Evolutionary conservation across 2,797 vertebrate genomes (phyloP).

Genomic region (Glossophaga mutica): DNA sequence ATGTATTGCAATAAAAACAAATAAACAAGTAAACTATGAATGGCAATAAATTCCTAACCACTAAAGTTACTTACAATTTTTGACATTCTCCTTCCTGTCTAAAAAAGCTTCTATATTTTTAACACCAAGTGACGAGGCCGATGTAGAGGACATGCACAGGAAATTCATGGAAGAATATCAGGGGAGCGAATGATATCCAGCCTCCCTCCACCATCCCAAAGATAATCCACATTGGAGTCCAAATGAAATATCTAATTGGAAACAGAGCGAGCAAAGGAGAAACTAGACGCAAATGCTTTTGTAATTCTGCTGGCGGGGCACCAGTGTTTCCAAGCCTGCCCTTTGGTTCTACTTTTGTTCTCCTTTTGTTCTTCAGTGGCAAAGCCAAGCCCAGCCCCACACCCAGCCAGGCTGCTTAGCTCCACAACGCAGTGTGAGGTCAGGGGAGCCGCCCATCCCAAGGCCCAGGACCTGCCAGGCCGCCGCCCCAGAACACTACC

Average conservation of each 20-base stretch:
- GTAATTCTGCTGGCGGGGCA: background rate
- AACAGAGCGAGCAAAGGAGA: background rate
- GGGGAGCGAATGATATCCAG: background rate
- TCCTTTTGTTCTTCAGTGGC: background rate
- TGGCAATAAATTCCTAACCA: background rate
- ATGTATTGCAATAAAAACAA: background rate
- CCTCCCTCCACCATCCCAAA: background rate
- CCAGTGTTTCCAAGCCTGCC: background rate
- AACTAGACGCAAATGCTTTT: background rate
- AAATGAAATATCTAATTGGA: background rate
- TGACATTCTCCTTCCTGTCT: background rate
- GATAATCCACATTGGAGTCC: background rate
- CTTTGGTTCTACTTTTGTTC: background rate
- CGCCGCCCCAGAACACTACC: background rate
- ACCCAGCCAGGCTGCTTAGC: background rate
- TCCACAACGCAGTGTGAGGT: rapidly evolving
- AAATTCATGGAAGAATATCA: background rate
- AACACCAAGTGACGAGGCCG: background rate
- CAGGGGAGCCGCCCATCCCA: background rate
- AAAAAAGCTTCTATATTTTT: background rate
- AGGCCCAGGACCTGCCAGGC: background rate
- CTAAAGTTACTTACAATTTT: background rate
- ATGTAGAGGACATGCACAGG: background rate
- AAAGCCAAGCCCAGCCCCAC: background rate
- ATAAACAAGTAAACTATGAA: background rate